Base-by-base conservation (phyloP, 2,888 invertebrate genomes). In the Chloromyia formosa region DNA sequence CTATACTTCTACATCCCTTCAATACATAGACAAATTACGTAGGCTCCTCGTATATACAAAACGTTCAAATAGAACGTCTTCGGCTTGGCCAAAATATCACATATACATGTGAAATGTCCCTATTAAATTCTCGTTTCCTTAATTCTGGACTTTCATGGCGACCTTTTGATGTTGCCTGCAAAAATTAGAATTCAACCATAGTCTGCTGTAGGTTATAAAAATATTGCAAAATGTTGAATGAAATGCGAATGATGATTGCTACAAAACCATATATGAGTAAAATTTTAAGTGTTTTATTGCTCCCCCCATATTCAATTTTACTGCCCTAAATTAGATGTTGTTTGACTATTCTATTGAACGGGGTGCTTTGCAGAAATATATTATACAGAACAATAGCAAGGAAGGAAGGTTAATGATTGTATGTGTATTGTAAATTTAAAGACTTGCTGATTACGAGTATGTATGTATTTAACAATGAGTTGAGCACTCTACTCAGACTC, bases 301-400 rank as follows among this genome's bases (percentile, higher is more conserved):
- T 20, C 45, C 16, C 49, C 27, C 27, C 27, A 60, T 35, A 61
- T 61, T 60, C 23, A 49, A 1, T 60, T 73, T 72, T 72, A 72
- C 60, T 58, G 58, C 42, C 72, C 42, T 60, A 58, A 72, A 72
- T 72, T 72, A 72, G 72, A 58, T 42, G 60, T 35, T 35, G 27
- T 35, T 35, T 35, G 27, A 35, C 27, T 35, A 35, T 35, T 35
- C 2, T 35, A 35, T 35, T 35, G 27, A 35, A 35, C 27, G 7
- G 27, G 27, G 27, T 7, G 27, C 27, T 35, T 35, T 4, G 27
- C 27, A 4, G 7, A 35, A 35, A 35, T 35, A 7, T 35, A 35
- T 35, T 4, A 4, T 35, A 35, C 27, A 7, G 7, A 35, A 35
- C 27, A 35, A 35, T 35, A 35, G 27, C 7, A 35, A 35, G 7